Base-by-base conservation (phyloP, 2,888 invertebrate species). In the Eurytoma californica region DNA sequence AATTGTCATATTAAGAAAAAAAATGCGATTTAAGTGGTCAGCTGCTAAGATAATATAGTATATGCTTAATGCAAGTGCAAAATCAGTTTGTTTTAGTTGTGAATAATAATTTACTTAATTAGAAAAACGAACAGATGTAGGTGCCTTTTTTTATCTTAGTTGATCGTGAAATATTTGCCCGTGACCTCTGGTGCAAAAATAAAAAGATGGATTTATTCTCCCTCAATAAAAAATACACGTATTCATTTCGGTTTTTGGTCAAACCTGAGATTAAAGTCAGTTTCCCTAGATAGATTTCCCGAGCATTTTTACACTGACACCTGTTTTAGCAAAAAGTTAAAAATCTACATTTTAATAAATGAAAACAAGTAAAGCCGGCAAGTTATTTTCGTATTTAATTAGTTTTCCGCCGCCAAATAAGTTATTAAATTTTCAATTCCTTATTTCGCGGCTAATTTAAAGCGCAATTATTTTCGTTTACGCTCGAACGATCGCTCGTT, bases 181-280 rank as follows among this genome's bases (percentile, higher is more conserved):
- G 47, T 58, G 65, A 18, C 14, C 24, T 47, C 24, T n/a, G n/a
- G n/a, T n/a, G n/a, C 9, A 49, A 60, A 60, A 18, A 60, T 28
- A 60, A 49, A 60, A 39, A n/a, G 55, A 57, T 39, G 39, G 61
- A 79, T 72, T 67, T 67, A 67, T 79, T 79, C 51, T 16, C 20
- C 60, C 57, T 39, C 79, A 16, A 67, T 70, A 72, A 72, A 79
- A 79, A 75, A 79, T 67, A 53, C 75, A 72, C 79, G 53, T 79
- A 72, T 79, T 79, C 65, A 79, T 79, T 75, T 49, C 66, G n/a
- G 61, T 24, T 75, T 60, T 67, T 61, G 69, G 24, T 39, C 67
- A 9, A 57, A 28, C 49, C 61, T 51, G 74, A 79, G 55, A 79
- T 75, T 76, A 72, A 75, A 75, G 61, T 61, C 75, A 72, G 65